A percentile compares a stretch with the other conserved stretches of the same genome.
Conservation (phyloP, 2,888 invertebrate species). For the Augiades crinisus region DNA sequence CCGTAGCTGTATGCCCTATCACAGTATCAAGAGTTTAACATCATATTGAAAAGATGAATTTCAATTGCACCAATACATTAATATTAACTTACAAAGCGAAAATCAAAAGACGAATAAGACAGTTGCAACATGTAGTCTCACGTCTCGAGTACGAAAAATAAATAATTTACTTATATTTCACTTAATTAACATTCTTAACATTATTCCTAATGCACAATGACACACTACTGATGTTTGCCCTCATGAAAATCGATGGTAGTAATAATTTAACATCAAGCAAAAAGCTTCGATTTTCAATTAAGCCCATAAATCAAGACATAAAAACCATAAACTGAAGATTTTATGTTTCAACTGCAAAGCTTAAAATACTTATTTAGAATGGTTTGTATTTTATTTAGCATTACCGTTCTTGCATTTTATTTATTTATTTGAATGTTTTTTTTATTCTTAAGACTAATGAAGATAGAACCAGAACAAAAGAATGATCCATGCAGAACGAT, state of each 20-base stretch:
- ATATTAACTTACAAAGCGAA: not conserved
- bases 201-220: not conserved
- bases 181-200: not conserved
- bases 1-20: too few species aligned
- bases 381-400: slow-evolving; percentile 4
- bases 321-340: slow-evolving; percentile 6
- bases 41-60: too few species aligned
- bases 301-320: not conserved
- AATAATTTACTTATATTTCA: not conserved
- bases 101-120: not conserved
- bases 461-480: slow-evolving; percentile 1
- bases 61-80: not conserved
- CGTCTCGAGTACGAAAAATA: not conserved
- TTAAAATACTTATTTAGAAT: not conserved
- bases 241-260: not conserved
- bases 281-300: slow-evolving; percentile 16
- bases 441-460: slow-evolving; percentile 17
- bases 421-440: not conserved
- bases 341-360: slow-evolving; percentile 2
- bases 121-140: not conserved
- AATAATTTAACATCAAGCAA: slow-evolving; percentile 12
- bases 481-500: slow-evolving; percentile 23
- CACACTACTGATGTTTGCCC: not conserved
- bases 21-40: too few species aligned
- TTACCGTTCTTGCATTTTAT: slow-evolving; percentile 1